Evolutionary conservation across 2,797 vertebrate genomes (phyloP).

Genomic region (Antennarius maculatus): DNA sequence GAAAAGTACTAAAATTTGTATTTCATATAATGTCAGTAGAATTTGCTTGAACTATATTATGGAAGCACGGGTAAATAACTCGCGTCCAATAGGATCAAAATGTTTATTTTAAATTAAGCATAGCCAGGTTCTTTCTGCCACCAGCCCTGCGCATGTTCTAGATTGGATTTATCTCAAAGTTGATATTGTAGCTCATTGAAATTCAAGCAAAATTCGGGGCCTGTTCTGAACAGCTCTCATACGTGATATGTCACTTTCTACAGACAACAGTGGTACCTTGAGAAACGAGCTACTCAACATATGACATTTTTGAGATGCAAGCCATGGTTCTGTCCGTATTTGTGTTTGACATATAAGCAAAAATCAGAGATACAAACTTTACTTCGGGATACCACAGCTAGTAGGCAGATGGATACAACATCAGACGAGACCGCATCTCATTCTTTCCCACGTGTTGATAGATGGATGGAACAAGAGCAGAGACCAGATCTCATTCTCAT

Average conservation of each 20-base stretch:
- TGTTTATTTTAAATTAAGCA: conserved; percentile 9
- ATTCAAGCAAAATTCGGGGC: background rate
- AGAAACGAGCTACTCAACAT: too few species aligned
- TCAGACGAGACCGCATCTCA: too few species aligned
- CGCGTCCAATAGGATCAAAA: conserved; percentile 3
- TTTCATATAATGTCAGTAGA: background rate
- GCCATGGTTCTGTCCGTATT: too few species aligned
- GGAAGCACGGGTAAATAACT: conserved; percentile 29
- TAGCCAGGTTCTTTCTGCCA: conserved; percentile 17
- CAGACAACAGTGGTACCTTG: background rate
- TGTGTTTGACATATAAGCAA: too few species aligned
- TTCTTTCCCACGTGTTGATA: background rate
- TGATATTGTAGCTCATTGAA: background rate
- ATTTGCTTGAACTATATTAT: conserved; percentile 30
- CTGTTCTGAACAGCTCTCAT: too few species aligned
- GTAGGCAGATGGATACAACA: too few species aligned
- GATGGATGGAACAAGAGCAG: too few species aligned
- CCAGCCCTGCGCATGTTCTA: conserved; percentile 33
- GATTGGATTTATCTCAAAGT: conserved; percentile 20
- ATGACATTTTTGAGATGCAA: too few species aligned
- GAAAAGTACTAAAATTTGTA: conserved; percentile 2
- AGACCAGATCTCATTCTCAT: too few species aligned
- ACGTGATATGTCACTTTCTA: background rate
- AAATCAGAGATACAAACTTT: too few species aligned
- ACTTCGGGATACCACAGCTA: too few species aligned